Conservation (phyloP, 2,888 invertebrate genomes). For the Epirrhoe tristata region DNA sequence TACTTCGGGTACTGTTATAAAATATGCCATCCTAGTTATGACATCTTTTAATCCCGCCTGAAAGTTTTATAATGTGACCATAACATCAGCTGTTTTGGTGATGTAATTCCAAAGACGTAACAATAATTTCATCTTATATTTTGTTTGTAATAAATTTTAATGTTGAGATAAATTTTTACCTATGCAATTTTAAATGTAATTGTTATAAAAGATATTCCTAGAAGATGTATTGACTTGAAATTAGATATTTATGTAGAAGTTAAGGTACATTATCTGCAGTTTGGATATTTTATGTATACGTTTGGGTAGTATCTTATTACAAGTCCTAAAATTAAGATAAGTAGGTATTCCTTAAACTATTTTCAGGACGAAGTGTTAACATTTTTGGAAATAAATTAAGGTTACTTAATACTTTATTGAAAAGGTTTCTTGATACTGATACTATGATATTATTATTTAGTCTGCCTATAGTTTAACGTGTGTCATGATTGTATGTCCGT, state of each 20-base stretch:
- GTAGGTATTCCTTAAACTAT: constrained; percentile 22
- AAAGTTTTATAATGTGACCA: constrained; percentile 78
- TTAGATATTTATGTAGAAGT: constrained; percentile 40
- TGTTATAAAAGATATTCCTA: constrained; percentile 32
- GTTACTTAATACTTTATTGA: constrained; percentile 20
- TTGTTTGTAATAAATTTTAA: constrained; percentile 41
- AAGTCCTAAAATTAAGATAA: constrained; percentile 28
- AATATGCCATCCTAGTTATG: constrained; percentile 41
- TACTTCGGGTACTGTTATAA: constrained; percentile 35
- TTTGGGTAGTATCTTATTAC: constrained; percentile 33
- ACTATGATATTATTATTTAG: constrained; percentile 35
- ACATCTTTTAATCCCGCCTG: constrained; percentile 77
- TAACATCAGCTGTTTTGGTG: constrained; percentile 83
- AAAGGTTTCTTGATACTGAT: constrained; percentile 34
- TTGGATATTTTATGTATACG: constrained; percentile 31
- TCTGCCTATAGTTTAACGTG: constrained; percentile 54
- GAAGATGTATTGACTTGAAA: constrained; percentile 41
- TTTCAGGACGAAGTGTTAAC: constrained; percentile 22
- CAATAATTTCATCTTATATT: constrained; percentile 77
- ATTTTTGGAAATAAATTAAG: constrained; percentile 20
- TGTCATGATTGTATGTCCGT: constrained; percentile 57
- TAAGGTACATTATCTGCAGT: constrained; percentile 34
- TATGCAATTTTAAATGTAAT: constrained; percentile 45
- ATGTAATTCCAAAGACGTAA: constrained; percentile 85
- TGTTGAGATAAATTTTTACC: constrained; percentile 53